Base-by-base conservation (phyloP, 1,140 invertebrate species). In the Drosophila sucinea region DNA sequence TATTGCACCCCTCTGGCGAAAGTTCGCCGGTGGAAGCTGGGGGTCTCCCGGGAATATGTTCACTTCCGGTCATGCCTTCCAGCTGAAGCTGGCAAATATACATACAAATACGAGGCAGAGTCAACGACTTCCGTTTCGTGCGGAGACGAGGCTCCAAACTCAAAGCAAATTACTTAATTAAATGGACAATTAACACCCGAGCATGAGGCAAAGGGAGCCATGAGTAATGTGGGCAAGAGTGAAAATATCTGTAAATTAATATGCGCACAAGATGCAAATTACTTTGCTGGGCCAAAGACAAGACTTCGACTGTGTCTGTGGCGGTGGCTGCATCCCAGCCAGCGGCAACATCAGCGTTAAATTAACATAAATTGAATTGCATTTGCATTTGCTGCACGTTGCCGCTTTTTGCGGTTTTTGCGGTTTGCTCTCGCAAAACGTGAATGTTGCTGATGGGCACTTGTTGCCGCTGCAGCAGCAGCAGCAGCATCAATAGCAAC, bases 301-400 rank as follows among this genome's bases (percentile, higher is more conserved):
- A 77, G 80, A 81, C 68, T 73, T 35, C 64, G 74, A 25, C 63
- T 32, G 55, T 30, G 8, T 2, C 8, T 11, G 35, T n/a, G 47
- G 67, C 74, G 51, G 63, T 57, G 66, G 63, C 44, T 57, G 57
- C 65, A 77, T 7, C 56, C 55, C 66, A 41, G 44, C 55, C 69
- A 41, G 40, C 71, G 70, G 73, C 56, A 65, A 32, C 62, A 60
- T 54, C 69, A 78, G 77, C 73, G 77, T 90, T 91, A 87, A 91
- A 91, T 91, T 87, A 82, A 80, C 83, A 86, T 89, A 90, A 91
- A 91, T 91, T 91, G 90, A 91, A 91, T 91, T 91, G 90, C 90
- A 91, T 91, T 91, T 91, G 86, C 86, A 79, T 87, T 86, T 86
- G 83, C 70, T 75, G 76, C 78, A 79, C 75, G 76, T 87, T 82